Evolutionary conservation across 2,888 invertebrate species (phyloP).

Genomic region (Lycocerus yunnanus): DNA sequence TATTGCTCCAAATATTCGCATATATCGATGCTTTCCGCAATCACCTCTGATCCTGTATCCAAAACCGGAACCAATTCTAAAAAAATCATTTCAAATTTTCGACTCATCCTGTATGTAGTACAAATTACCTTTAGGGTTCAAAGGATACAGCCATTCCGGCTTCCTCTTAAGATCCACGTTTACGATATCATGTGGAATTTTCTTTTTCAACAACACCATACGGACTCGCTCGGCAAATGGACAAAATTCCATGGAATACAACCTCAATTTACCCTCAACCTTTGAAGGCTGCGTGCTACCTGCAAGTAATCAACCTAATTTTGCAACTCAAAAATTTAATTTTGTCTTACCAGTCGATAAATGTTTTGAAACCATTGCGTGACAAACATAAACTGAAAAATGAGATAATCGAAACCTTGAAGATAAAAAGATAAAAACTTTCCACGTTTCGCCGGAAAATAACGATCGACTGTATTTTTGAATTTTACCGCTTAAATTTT

Average conservation of each 20-base stretch:
- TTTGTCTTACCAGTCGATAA: constrained; percentile 33
- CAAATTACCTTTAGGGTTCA: constrained; percentile 62
- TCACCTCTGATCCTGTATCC: constrained; percentile 54
- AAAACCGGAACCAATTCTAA: constrained; percentile 58
- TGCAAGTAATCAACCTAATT: constrained; percentile 43
- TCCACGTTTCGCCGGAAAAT: not conserved
- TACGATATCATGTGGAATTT: constrained; percentile 73
- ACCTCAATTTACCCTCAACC: constrained; percentile 65
- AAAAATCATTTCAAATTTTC: constrained; percentile 43
- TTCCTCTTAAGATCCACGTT: constrained; percentile 75
- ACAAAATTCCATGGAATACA: constrained; percentile 86
- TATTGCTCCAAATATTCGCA: constrained; percentile 61
- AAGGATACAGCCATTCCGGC: constrained; percentile 78
- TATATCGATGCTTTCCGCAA: constrained; percentile 60
- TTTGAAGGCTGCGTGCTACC: constrained; percentile 69
- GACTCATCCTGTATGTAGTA: not conserved
- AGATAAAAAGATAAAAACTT: too few relatives aligned
- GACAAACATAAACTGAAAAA: not conserved
- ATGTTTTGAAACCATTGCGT: constrained; percentile 36
- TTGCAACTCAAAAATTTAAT: not conserved
- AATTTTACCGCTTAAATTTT: not conserved
- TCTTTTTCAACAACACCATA: constrained; percentile 75
- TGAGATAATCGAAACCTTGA: not conserved
- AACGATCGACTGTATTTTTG: not conserved
- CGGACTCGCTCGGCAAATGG: constrained; percentile 79